These are phyloP conservation scores for Phaonia tiefii DNA, from an alignment of 2,888 invertebrate species.

Conservation along the genomic window DNA sequence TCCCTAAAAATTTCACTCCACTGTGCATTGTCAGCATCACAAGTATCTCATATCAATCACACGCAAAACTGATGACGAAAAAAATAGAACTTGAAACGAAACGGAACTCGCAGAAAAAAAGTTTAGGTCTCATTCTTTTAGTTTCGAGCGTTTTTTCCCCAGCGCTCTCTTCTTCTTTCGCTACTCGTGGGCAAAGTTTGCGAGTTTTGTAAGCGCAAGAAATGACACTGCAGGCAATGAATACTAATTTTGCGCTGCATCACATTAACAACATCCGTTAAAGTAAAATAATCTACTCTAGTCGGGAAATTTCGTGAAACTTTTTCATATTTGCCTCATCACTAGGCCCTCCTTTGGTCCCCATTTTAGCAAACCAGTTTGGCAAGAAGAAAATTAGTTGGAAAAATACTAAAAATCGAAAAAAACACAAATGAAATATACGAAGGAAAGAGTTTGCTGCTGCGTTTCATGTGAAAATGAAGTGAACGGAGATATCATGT, in stretches of 20 bases:
- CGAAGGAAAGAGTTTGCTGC: neutral
- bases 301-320: conserved; percentile 15
- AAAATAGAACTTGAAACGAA: neutral
- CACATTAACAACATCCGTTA: conserved; percentile 65
- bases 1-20: neutral
- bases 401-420: neutral
- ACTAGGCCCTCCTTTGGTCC: neutral
- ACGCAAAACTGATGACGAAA: conserved; percentile 57
- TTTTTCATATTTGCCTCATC: conserved; percentile 7
- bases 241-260: conserved; percentile 77
- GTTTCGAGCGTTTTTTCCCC: conserved; percentile 9
- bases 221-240: conserved; percentile 79
- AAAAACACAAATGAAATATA: neutral
- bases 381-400: conserved; percentile 36
- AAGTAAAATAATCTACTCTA: conserved; percentile 61
- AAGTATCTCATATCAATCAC: conserved; percentile 66
- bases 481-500: neutral
- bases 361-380: neutral
- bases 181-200: conserved; percentile 8
- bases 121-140: conserved; percentile 15
- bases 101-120: conserved; percentile 27
- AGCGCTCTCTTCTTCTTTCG: conserved; percentile 3
- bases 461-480: neutral
- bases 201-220: conserved; percentile 72
- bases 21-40: neutral